These are phyloP conservation scores for Donacobius atricapilla DNA, from an alignment of 2,113 vertebrate species.

Conservation along the genomic window DNA sequence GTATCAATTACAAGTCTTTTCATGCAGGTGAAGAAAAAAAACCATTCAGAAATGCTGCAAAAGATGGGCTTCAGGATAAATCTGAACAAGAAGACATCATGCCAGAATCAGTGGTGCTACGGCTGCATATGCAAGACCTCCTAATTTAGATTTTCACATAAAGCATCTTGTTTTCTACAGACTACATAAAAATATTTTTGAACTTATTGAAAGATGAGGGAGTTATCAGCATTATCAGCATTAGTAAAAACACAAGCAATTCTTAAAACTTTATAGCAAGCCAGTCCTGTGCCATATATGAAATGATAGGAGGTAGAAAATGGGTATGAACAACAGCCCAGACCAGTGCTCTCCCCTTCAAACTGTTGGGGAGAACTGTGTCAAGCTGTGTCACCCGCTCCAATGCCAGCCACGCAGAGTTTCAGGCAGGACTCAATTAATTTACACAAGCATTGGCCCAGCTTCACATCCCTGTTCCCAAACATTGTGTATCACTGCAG, in stretches of 20 bases:
- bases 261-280: neutral
- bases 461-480: neutral
- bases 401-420: neutral
- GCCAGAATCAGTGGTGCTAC: neutral
- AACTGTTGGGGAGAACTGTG: neutral
- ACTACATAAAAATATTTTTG: neutral
- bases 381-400: neutral
- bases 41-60: neutral
- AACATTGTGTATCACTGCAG: fast-evolving
- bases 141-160: neutral
- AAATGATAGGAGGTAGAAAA: neutral
- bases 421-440: neutral
- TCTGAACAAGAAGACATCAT: neutral
- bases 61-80: neutral
- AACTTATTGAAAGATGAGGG: neutral
- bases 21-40: neutral
- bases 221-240: neutral
- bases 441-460: neutral
- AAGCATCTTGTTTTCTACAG: neutral
- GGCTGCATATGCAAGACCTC: neutral
- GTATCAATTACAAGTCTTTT: neutral
- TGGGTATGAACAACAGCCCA: neutral
- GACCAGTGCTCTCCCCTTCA: neutral
- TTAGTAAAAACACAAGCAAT: neutral
- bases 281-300: neutral